Conservation (phyloP, 2,113 vertebrate species). For the Pseudois nayaur region DNA sequence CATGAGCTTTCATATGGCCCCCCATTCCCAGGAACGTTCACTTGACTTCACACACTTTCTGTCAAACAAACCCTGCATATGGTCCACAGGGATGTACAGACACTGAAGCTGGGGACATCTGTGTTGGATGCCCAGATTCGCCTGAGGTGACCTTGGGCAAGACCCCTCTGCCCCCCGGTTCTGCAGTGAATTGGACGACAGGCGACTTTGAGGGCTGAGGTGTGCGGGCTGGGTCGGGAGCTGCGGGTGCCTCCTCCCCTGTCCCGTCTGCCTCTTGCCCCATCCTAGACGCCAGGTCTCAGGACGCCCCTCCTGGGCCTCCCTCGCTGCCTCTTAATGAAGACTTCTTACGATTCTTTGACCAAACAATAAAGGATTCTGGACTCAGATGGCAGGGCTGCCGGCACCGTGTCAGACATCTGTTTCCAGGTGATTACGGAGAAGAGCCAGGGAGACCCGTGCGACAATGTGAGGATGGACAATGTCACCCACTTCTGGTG, state of each 20-base stretch:
- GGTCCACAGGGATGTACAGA: neutral
- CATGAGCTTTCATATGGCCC: fast-evolving
- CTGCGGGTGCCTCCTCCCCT: neutral
- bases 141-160: neutral
- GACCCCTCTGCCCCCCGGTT: fast-evolving
- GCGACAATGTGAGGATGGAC: fast-evolving
- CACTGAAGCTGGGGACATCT: fast-evolving
- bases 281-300: fast-evolving
- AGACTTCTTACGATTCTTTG: neutral
- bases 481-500: neutral
- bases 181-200: fast-evolving
- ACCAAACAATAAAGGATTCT: neutral
- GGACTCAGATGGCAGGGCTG: neutral
- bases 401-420: neutral
- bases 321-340: neutral
- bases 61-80: fast-evolving
- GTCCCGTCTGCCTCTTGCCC: neutral
- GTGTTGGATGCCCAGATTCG: neutral
- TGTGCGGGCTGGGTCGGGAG: fast-evolving
- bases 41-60: neutral
- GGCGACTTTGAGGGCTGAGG: fast-evolving
- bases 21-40: neutral
- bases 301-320: neutral
- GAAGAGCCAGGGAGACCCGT: neutral
- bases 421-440: neutral